phyloP scores from a whole-genome alignment of 2,797 vertebrate species.

The Gymnothorax reevesii region DNA sequence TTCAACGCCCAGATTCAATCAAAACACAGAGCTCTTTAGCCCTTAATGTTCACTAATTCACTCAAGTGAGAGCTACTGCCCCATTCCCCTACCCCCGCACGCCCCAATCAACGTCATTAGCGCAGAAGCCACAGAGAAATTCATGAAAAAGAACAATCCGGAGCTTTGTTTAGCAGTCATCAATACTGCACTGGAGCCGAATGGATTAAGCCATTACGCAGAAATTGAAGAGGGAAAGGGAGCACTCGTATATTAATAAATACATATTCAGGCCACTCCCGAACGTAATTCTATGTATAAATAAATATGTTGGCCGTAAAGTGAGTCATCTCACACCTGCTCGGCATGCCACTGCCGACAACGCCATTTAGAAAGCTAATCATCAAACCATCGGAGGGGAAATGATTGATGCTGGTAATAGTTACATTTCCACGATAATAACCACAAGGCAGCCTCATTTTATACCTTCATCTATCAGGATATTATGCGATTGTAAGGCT shows the following conservation, averaged over 20 bases:
- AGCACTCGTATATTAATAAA: not conserved
- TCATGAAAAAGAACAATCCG: not conserved
- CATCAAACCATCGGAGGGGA: not conserved
- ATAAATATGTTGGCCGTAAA: not conserved
- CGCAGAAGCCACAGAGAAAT: not conserved
- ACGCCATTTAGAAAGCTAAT: not conserved
- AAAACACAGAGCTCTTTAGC: not conserved
- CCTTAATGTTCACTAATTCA: not conserved
- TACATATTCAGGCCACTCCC: not conserved
- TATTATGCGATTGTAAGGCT: not conserved
- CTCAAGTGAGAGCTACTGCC: not conserved
- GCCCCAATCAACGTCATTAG: constrained; percentile 1
- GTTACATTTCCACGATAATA: constrained; percentile 7
- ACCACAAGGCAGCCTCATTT: not conserved
- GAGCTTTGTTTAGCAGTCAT: not conserved
- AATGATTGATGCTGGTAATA: constrained; percentile 12
- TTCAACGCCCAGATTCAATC: not conserved
- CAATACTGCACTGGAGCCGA: not conserved
- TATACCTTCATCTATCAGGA: not conserved
- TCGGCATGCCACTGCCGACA: not conserved
- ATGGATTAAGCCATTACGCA: not conserved
- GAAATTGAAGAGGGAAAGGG: not conserved
- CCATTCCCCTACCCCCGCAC: not conserved
- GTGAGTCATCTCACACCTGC: not conserved
- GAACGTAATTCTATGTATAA: not conserved